Percentiles rank a stretch among this genome's conserved stretches.
phyloP scores from a whole-genome alignment of 2,797 vertebrate genomes.

The Heliangelus exortis region DNA sequence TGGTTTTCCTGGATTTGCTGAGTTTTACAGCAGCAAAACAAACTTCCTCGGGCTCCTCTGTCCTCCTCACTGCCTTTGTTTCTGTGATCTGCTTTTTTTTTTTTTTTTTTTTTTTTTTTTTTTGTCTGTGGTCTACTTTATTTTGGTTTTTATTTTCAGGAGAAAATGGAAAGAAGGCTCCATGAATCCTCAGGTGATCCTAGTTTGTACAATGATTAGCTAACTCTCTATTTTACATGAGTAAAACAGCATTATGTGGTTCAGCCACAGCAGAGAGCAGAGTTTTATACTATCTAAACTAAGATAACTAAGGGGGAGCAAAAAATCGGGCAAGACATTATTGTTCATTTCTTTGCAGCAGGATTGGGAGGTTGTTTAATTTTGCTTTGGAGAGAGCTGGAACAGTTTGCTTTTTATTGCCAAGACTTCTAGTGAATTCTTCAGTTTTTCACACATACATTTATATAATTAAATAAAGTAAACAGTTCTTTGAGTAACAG shows the following conservation, averaged over 20 bases:
- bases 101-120: background rate
- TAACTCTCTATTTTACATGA: background rate
- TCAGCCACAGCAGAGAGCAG: background rate
- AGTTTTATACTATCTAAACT: background rate
- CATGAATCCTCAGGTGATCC: background rate
- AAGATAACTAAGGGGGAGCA: constrained; percentile 24
- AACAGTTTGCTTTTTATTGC: background rate
- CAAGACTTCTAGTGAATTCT: constrained; percentile 17
- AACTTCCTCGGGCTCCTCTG: background rate
- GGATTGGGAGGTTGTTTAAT: background rate
- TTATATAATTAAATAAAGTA: background rate
- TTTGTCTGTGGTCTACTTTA: background rate
- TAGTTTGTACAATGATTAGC: background rate
- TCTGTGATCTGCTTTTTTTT: background rate
- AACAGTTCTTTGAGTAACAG: constrained; percentile 35
- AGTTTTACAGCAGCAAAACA: background rate
- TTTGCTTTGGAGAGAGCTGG: constrained; percentile 38
- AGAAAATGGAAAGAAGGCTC: background rate
- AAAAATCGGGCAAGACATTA: background rate
- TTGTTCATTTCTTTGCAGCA: background rate
- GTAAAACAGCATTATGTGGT: background rate
- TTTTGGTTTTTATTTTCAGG: background rate
- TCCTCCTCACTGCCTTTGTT: background rate
- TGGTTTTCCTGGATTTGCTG: background rate
- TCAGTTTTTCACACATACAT: background rate